Base-by-base conservation (phyloP, 2,888 invertebrate genomes). In the Chirona hameri region DNA sequence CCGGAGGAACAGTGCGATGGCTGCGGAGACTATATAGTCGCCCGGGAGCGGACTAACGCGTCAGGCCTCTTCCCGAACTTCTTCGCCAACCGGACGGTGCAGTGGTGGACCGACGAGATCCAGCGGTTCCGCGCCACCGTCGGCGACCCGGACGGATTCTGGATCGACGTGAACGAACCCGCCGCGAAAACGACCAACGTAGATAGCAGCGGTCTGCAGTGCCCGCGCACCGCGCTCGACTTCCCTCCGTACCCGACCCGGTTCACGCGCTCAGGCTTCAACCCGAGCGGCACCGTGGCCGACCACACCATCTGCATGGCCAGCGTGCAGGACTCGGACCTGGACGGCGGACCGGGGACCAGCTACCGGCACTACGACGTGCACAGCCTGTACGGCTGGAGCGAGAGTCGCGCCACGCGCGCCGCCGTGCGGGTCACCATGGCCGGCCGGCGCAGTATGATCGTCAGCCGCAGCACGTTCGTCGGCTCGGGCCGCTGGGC, bases 151-250 rank as follows among this genome's bases (percentile, higher is more conserved):
- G 96, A 96, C 87, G 95, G 95, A 12, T 92, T 93, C 81, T 96
- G 96, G 96, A 93, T 96, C 86, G 94, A 96, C 86, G 96, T 96
- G 95, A 96, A 96, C 88, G 96, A 96, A 87, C 95, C 95, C 0
- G 93, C 94, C 0, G 95, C 95, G 89, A 95, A 95, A 88, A 84
- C 82, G 69, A 85, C 85, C 55, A 83, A 85, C 80, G 82, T 52
- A 55, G 24, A 10, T 7, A 15, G 31, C 72, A 21, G 46, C 9
- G 83, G 84, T 83, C 83, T 84, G 46, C 83, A 84, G 60, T 93
- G 93, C 86, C 89, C 90, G 1, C 86, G 89, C 79, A 90, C 90
- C 81, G 84, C 87, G 0, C 89, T 92, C 0, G 94, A 95, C 85
- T 87, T 90, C 83, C 92, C 94, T 0, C 93, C 93, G 0, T 95